Evolutionary conservation across 2,797 vertebrate species (phyloP), one percentile per base, ranked within the genome.

Genomic region (Pygocentrus nattereri): DNA sequence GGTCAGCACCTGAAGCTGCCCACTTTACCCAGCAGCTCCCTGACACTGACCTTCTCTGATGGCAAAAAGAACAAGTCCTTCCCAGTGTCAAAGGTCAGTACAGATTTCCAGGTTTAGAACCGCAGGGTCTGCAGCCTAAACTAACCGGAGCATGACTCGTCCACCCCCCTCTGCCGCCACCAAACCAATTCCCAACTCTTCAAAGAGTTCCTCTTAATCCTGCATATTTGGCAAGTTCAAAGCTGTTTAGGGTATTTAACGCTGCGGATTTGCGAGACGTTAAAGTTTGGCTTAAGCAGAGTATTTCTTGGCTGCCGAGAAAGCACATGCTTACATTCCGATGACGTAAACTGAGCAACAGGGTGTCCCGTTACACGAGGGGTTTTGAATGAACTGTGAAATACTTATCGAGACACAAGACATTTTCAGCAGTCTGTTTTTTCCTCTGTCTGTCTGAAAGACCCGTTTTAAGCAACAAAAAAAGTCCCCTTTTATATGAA

Each of bases 1-100:
- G 95, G 96, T 81, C 95, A 96, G 87, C 96, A 95, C 90, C 92
- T 97, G 87, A 95, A 97, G 93, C 94, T 97, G 88, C 96, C 95
- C 30, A 92, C 87, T 23, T 94, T 96, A 79, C 93, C 96, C 78
- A 95, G 93, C 94, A 97, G 92, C 89, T 96, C 95, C 0, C 86
- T 97, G 82, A 91, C 91, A 0, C 86, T 92, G 73, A 92, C 93
- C 85, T 94, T 95, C 90, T 92, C 94, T 19, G 96, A 97, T 87
- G 91, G 91, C 80, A 97, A 97, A 92, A 98, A 95, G 91, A 96
- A 85, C 92, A 96, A 97, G 90, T 91, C 92, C 91, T 95, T 95
- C 92, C 95, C 93, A 31, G 95, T 93, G 85, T 91, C 93, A 91
- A 97, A 97, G 96, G 96, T 97, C 87, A 94, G 94, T 89, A 61